Base-by-base conservation (phyloP, 2,113 vertebrate genomes). In the Rhombomys opimus region DNA sequence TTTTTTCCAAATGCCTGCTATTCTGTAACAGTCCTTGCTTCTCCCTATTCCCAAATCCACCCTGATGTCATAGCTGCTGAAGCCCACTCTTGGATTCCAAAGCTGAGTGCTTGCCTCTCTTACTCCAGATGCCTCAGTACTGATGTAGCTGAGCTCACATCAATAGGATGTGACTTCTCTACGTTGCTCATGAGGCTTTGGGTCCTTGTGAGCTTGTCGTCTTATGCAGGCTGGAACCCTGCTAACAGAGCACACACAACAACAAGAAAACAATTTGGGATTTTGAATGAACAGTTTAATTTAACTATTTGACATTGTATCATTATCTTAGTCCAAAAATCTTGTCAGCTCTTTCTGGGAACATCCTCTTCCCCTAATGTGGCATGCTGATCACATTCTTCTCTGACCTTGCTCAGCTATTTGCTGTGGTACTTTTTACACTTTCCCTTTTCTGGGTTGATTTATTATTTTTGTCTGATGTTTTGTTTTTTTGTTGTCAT, bases 251-350 rank as follows among this genome's bases (percentile, higher is more conserved):
- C 63, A 94, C 32, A 81, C 67, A 15, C 46, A 85, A 9, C 65
- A 52, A 32, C 22, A 38, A 54, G 52, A 89, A 97, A 81, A 57
- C 52, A 23, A 80, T 68, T 65, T 59, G 12, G 89, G 57, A 67
- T 95, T 96, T 95, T 84, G 35, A 96, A 52, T 89, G 75, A 94
- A 85, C 20, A 90, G 76, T 93, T 94, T 89, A 10, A 85, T 90
- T 80, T 32, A 57, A 93, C 20, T 84, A 54, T 81, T 84, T 27
- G 4, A 80, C 13, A 61, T 63, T 59, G 23, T 78, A 7, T 81
- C 35, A 68, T 92, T 82, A 23, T 85, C 27, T n/a, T 89, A 52
- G 46, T 87, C 52, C 12, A 67, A 75, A 96, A 80, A 25, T 73
- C n/a, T 89, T 96, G 78, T 91, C 75, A 94, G 4, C 14, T 92